Evolutionary conservation across 2,888 invertebrate genomes (phyloP), one percentile per base, ranked within the genome.

Genomic region (Timandra comae): DNA sequence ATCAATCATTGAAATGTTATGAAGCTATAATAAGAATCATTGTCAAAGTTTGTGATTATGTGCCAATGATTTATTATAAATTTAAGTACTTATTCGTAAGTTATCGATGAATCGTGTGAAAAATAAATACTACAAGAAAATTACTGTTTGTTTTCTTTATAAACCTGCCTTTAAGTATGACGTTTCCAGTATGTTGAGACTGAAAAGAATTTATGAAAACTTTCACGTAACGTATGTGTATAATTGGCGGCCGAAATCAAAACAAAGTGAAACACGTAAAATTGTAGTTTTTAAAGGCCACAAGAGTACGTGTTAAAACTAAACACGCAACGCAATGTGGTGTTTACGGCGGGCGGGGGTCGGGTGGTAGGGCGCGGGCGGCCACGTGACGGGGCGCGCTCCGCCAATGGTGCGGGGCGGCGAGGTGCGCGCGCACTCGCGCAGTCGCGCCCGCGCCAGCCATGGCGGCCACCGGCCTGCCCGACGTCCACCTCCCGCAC

Each of bases 401-500:
- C n/a, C n/a, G 56, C 76, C 78, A 77, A 77, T 75, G 51, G 64
- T 52, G 52, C 43, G 48, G 46, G 43, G 43, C 38, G 34, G 44
- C 35, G 38, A 57, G 52, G 54, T 76, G 75, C 74, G 80, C 78
- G 73, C 77, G 73, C 74, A 68, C 51, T 48, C 71, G 72, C 75
- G 81, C 80, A 79, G 79, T 78, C 77, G 76, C 77, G 68, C 60
- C 68, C 71, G 75, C 74, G 79, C 82, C 79, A 79, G 74, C 82
- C 87, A 88, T 88, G 88, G 88, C 88, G 87, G 86, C 87, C 87
- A 80, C 86, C 79, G 86, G 87, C 84, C 77, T 84, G 76, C 81
- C 87, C 63, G 81, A 87, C 62, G 69, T 86, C 68, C 86, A 87
- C 69, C 72, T 86, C 65, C 76, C 94, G 79, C 94, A 95, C 88